Percentiles rank a stretch among this genome's conserved stretches.
Conservation (phyloP, 1,140 invertebrate species). For the Triops cancriformis region DNA sequence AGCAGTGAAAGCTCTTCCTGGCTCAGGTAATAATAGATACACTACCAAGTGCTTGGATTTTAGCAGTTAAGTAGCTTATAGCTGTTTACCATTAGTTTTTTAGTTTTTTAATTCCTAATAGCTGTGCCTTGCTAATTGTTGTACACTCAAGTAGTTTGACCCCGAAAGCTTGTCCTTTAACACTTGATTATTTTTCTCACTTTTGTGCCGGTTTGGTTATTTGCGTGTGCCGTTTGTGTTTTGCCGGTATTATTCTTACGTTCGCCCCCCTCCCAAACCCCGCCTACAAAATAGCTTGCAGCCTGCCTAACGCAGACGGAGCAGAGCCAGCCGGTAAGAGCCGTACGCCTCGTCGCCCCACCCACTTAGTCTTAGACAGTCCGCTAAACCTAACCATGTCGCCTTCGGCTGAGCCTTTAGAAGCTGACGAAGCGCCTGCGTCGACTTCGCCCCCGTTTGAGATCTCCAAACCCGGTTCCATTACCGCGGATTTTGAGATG, state of each 20-base stretch:
- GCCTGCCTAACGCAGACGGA: not conserved
- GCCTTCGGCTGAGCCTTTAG: not conserved
- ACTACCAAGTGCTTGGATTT: not conserved
- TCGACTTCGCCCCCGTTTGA: slow-evolving; percentile 13
- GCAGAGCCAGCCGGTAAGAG: not conserved
- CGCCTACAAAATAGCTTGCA: not conserved
- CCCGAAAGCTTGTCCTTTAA: too few relatives aligned
- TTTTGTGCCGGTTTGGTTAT: too few relatives aligned
- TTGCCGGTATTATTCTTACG: not conserved
- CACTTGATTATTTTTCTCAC: too few relatives aligned
- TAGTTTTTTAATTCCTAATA: too few relatives aligned
- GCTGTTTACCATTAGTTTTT: not conserved
- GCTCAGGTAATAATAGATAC: not conserved
- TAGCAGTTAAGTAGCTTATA: not conserved
- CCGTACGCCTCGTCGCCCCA: not conserved
- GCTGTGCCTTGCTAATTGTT: too few relatives aligned
- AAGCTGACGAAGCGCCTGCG: slow-evolving; percentile 1
- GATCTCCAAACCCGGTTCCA: slow-evolving; percentile 24
- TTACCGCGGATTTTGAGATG: slow-evolving; percentile 27
- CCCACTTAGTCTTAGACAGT: not conserved
- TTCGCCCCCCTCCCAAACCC: not conserved
- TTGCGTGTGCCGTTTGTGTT: not conserved
- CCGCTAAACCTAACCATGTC: slow-evolving; percentile 12
- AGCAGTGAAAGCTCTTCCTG: slow-evolving; percentile 21
- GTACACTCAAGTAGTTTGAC: too few relatives aligned